Percentiles rank a stretch among this genome's conserved stretches.
phyloP scores from a whole-genome alignment of 2,888 invertebrate genomes.

The Trichogramma dendrolimi region DNA sequence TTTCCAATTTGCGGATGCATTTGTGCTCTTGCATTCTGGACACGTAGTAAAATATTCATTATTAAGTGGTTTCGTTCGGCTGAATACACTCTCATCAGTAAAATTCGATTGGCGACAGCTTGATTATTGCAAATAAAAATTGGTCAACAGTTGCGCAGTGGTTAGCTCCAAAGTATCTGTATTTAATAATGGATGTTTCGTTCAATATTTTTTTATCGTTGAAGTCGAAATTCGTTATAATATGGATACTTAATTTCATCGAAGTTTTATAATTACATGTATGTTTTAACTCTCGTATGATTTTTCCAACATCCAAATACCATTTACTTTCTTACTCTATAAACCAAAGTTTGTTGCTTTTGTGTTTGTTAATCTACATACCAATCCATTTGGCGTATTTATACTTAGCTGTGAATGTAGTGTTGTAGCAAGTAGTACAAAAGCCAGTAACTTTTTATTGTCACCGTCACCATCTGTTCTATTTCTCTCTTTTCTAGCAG shows the following conservation, averaged over 20 bases:
- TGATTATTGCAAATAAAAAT: constrained; percentile 33
- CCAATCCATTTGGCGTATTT: constrained; percentile 39
- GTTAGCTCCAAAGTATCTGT: constrained; percentile 39
- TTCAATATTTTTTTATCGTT: too few species aligned
- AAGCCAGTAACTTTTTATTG: constrained; percentile 49
- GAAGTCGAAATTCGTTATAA: too few species aligned
- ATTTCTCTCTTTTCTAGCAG: constrained; percentile 53
- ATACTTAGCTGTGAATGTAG: constrained; percentile 48
- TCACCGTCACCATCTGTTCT: constrained; percentile 52
- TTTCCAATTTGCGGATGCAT: constrained; percentile 45
- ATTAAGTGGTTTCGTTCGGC: background rate
- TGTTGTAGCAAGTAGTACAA: constrained; percentile 50
- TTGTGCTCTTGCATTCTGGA: constrained; percentile 34
- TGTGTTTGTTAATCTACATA: constrained; percentile 44
- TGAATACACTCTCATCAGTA: constrained; percentile 25
- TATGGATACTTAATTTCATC: too few species aligned
- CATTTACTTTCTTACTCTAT: constrained; percentile 18
- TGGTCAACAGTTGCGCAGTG: constrained; percentile 52
- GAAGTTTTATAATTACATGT: too few species aligned
- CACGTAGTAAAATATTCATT: constrained; percentile 28
- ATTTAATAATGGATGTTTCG: constrained; percentile 24
- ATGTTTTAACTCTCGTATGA: too few species aligned
- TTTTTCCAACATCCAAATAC: background rate
- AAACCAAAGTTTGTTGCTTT: constrained; percentile 47
- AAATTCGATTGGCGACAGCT: constrained; percentile 31